Conservation (phyloP, 1,140 invertebrate genomes). For the Drosophila micromelanica region DNA sequence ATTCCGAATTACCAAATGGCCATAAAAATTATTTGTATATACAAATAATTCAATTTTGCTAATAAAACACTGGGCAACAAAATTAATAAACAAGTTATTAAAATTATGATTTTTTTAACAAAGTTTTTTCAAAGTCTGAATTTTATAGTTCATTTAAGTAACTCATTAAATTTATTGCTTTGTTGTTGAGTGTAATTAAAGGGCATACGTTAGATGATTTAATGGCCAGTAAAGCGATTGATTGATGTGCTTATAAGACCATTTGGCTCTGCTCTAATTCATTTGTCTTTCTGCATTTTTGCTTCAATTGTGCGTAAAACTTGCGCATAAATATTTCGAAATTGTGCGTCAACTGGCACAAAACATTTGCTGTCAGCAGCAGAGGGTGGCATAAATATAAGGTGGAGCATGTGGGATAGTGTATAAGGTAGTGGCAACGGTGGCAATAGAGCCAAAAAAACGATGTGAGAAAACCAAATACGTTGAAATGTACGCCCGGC, state of each 20-base stretch:
- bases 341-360: slow-evolving; percentile 47
- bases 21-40: slow-evolving; percentile 22
- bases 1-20: background rate
- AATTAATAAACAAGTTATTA: background rate
- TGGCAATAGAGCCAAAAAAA: slow-evolving; percentile 9
- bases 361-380: slow-evolving; percentile 42
- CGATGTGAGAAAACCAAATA: slow-evolving; percentile 19
- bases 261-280: slow-evolving; percentile 7
- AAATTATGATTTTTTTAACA: background rate
- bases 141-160: too few species aligned
- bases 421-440: slow-evolving; percentile 12
- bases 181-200: slow-evolving; percentile 29
- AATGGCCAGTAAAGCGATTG: slow-evolving; percentile 29
- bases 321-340: slow-evolving; percentile 40
- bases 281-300: slow-evolving; percentile 5
- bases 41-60: slow-evolving; percentile 25
- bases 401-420: slow-evolving; percentile 7
- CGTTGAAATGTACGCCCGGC: slow-evolving; percentile 35
- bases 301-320: slow-evolving; percentile 41
- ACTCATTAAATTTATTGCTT: background rate
- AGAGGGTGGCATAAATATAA: slow-evolving; percentile 28
- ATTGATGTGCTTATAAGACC: slow-evolving; percentile 38
- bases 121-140: too few species aligned
- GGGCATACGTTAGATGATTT: slow-evolving; percentile 20
- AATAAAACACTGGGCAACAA: slow-evolving; percentile 22